Conservation (phyloP, 2,113 vertebrate genomes). For the Prunella fulvescens region DNA sequence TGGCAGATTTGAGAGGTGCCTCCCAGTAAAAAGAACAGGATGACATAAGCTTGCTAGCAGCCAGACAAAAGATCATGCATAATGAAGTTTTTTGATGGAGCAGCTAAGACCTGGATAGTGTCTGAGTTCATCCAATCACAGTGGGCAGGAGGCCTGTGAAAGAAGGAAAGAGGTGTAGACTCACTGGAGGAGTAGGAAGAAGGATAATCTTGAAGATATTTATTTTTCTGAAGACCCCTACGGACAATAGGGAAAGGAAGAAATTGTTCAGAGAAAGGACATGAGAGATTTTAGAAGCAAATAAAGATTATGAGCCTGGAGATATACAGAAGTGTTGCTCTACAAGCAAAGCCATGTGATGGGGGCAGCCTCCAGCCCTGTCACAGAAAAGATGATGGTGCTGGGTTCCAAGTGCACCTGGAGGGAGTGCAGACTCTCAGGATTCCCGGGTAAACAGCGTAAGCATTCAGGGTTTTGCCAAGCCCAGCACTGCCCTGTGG, state of each 20-base stretch:
- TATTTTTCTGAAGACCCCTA: background rate
- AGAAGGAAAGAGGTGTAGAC: background rate
- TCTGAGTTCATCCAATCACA: background rate
- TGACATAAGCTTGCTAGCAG: background rate
- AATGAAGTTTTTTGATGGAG: background rate
- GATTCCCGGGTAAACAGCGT: rapidly evolving
- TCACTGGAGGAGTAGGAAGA: background rate
- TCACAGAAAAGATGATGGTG: background rate
- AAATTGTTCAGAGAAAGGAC: background rate
- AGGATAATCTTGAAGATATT: background rate
- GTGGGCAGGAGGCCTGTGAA: background rate
- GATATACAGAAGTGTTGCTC: background rate
- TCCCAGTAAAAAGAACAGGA: background rate
- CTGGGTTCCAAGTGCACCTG: background rate
- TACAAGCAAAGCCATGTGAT: background rate
- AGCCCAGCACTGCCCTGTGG: background rate
- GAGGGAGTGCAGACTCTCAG: background rate
- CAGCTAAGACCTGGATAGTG: background rate
- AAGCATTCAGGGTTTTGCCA: background rate
- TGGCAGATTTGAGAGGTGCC: background rate
- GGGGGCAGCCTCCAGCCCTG: background rate
- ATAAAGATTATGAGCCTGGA: background rate
- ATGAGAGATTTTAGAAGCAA: background rate
- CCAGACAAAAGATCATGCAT: background rate
- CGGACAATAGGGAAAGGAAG: background rate